These are phyloP conservation scores for Pollenia griseotomentosa DNA, from an alignment of 2,888 invertebrate genomes.

Conservation along the genomic window DNA sequence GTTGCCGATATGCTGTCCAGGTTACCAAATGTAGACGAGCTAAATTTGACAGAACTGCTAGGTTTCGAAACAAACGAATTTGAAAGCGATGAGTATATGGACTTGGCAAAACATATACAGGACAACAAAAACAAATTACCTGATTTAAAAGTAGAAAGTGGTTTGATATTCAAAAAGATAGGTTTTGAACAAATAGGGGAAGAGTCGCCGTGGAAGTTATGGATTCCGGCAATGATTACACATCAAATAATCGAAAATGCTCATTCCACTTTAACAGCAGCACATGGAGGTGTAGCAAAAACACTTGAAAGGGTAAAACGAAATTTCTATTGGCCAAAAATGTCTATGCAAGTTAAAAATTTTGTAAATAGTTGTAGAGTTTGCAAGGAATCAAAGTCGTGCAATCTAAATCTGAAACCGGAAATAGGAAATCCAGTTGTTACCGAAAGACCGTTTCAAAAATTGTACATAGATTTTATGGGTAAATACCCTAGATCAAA, in stretches of 20 bases:
- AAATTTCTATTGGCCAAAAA: background rate
- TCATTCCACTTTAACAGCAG: background rate
- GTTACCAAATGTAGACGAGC: background rate
- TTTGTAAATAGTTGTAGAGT: background rate
- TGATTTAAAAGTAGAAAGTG: too few species aligned
- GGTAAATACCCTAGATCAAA: slow-evolving; percentile 8
- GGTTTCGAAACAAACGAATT: slow-evolving; percentile 34
- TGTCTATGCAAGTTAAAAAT: background rate
- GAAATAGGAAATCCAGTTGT: background rate
- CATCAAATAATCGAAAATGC: background rate
- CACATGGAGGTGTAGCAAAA: background rate
- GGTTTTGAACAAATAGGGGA: too few species aligned
- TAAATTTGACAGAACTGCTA: background rate
- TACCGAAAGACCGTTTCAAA: slow-evolving; percentile 13
- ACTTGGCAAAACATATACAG: background rate
- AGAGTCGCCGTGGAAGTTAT: too few species aligned
- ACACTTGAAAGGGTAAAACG: background rate
- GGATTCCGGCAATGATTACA: too few species aligned
- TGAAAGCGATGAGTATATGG: slow-evolving; percentile 15
- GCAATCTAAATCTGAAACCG: background rate
- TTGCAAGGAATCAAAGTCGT: slow-evolving; percentile 3
- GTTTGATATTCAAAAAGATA: too few species aligned
- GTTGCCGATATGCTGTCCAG: background rate
- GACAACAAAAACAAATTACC: too few species aligned
- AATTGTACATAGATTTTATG: background rate